Base-by-base conservation (phyloP, 1,140 invertebrate species). In the Stegodyphus mimosarum region DNA sequence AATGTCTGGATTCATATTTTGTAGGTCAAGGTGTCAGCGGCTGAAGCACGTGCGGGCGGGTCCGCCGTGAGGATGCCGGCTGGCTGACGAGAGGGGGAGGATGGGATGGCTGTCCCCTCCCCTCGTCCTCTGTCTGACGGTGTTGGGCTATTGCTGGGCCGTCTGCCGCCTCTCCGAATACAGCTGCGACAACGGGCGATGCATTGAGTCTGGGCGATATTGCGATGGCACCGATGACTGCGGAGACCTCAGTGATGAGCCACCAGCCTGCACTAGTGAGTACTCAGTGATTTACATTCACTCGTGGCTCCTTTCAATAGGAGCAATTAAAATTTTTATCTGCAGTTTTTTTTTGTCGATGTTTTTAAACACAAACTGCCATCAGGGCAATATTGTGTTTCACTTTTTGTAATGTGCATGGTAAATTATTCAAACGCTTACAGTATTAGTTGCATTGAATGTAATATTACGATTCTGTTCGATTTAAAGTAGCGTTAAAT, bases 171-270 rank as follows among this genome's bases (percentile, higher is more conserved):
- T 95, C 88, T 95, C 94, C 77, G 95, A 97, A 90, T 96, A 94
- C 90, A 92, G 93, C 86, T 96, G 95, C 91, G 91, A 91, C 83
- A 96, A 96, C 91, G 94, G 94, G 78, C 93, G 93, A 88, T 97
- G 96, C 91, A 92, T 96, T 84, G 93, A 94, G 76, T 92, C 95
- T 75, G 95, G 95, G 91, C 93, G 94, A 89, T 95, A 93, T 90
- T 97, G 96, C 91, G 95, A 97, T 90, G 94, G 94, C 87, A 92
- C 93, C 85, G 94, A 96, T 90, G 95, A 97, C 89, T 97, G 96
- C 88, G 94, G 95, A 2, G 96, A 97, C 89, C 93, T 93, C 52
- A 95, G 94, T 64, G 95, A 97, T 90, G 96, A 97, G 90, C 94
- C 94, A 51, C 92, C 95, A 88, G 94, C 94, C 90, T 97, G 96